Evolutionary conservation across 2,113 vertebrate species (phyloP).

Genomic region (Zingel zingel): DNA sequence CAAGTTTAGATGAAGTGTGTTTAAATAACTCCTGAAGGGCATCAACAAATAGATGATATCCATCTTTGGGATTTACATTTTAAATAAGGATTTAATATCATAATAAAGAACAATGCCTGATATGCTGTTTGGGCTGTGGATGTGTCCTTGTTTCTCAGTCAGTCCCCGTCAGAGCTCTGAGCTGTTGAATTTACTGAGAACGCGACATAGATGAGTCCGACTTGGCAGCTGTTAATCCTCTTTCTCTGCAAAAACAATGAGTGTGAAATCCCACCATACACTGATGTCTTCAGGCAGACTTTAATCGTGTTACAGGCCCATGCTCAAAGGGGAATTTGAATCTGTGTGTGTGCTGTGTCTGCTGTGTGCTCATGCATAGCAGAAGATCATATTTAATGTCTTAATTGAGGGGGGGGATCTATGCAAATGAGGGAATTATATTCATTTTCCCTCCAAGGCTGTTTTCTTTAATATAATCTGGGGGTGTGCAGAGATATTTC

Average conservation of each 20-base stretch:
- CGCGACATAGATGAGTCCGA: constrained; percentile 10
- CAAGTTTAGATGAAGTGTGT: not conserved
- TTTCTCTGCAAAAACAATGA: constrained; percentile 76
- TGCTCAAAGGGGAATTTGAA: constrained; percentile 38
- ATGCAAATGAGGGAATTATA: constrained; percentile 71
- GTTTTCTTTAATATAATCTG: constrained; percentile 42
- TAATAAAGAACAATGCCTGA: not conserved
- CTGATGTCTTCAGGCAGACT: constrained; percentile 69
- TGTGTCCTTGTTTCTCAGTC: not conserved
- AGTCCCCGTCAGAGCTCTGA: constrained; percentile 15
- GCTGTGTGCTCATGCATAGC: constrained; percentile 20
- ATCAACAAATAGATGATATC: not conserved
- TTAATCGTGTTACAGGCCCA: constrained; percentile 75
- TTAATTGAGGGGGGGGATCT: constrained; percentile 75
- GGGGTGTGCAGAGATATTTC: constrained; percentile 40
- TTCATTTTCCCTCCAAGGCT: constrained; percentile 41
- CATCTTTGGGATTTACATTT: not conserved
- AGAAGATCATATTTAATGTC: constrained; percentile 74
- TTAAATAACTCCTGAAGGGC: not conserved
- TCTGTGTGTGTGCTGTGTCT: constrained; percentile 26
- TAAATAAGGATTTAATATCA: not conserved
- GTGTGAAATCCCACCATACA: constrained; percentile 73
- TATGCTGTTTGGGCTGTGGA: not conserved
- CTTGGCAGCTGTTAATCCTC: constrained; percentile 58
- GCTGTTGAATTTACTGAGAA: constrained; percentile 22